Percentiles rank a stretch among this genome's conserved stretches.
Evolutionary conservation across 2,113 vertebrate genomes (phyloP).

Genomic region (Callithrix jacchus): DNA sequence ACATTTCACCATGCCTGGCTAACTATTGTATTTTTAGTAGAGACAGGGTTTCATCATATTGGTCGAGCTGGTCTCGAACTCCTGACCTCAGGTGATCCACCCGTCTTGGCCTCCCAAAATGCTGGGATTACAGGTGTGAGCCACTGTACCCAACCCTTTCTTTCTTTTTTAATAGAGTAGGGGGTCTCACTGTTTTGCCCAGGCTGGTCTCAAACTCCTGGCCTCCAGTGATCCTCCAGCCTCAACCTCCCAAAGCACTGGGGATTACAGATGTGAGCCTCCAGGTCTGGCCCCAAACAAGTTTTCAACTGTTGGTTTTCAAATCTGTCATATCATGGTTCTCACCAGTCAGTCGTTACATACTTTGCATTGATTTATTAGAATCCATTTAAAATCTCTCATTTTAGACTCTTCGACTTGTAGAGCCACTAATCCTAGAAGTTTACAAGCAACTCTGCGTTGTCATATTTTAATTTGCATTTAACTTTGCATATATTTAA

Average conservation of each 20-base stretch:
- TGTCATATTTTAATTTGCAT: background rate
- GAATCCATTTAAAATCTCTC: background rate
- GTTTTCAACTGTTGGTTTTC: background rate
- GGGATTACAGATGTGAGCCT: background rate
- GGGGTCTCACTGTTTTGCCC: background rate
- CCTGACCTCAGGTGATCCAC: too few species aligned
- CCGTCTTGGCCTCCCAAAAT: too few species aligned
- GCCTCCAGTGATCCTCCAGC: background rate
- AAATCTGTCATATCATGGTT: fast-evolving
- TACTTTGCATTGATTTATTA: fast-evolving
- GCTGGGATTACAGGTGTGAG: too few species aligned
- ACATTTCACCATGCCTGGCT: too few species aligned
- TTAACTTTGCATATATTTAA: background rate
- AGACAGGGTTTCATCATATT: too few species aligned
- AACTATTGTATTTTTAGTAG: too few species aligned
- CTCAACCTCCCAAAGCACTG: background rate
- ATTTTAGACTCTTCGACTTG: background rate
- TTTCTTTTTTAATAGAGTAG: background rate
- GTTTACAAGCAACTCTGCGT: background rate
- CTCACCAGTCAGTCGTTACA: fast-evolving
- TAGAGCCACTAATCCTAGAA: background rate
- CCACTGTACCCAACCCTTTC: too few species aligned
- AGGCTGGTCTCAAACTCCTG: background rate
- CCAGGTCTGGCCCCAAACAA: too few species aligned
- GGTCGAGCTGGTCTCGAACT: too few species aligned